Conservation (phyloP, 2,888 invertebrate genomes). For the Acanthosoma haemorrhoidale region DNA sequence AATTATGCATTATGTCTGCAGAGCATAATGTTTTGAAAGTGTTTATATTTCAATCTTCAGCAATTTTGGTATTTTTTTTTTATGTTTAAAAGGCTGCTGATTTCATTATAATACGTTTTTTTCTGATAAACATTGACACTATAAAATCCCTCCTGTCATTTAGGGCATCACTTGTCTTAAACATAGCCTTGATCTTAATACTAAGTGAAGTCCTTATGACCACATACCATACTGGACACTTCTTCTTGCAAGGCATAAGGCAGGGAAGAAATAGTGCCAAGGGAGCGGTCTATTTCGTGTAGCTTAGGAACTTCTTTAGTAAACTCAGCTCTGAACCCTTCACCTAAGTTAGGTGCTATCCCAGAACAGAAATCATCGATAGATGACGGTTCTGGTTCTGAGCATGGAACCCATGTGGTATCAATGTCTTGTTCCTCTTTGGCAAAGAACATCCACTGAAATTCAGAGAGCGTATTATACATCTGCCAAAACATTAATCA, state of each 20-base stretch:
- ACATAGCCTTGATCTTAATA: too few relatives aligned
- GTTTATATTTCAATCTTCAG: too few relatives aligned
- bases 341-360: neutral
- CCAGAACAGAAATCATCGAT: conserved; percentile 4
- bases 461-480: neutral
- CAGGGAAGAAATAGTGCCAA: neutral
- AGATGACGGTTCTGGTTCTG: neutral
- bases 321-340: neutral
- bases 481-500: neutral
- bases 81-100: too few relatives aligned
- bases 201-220: too few relatives aligned
- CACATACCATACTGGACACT: too few relatives aligned
- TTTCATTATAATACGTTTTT: too few relatives aligned
- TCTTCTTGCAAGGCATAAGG: neutral
- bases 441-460: neutral
- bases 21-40: too few relatives aligned
- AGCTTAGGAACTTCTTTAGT: neutral
- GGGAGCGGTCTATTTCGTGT: neutral
- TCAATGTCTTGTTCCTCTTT: neutral
- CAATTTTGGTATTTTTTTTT: too few relatives aligned
- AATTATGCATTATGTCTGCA: too few relatives aligned
- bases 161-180: too few relatives aligned
- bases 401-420: neutral
- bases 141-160: too few relatives aligned
- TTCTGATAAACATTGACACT: too few relatives aligned